Base-by-base conservation (phyloP, 2,113 vertebrate species). In the Pterophyllum scalare region DNA sequence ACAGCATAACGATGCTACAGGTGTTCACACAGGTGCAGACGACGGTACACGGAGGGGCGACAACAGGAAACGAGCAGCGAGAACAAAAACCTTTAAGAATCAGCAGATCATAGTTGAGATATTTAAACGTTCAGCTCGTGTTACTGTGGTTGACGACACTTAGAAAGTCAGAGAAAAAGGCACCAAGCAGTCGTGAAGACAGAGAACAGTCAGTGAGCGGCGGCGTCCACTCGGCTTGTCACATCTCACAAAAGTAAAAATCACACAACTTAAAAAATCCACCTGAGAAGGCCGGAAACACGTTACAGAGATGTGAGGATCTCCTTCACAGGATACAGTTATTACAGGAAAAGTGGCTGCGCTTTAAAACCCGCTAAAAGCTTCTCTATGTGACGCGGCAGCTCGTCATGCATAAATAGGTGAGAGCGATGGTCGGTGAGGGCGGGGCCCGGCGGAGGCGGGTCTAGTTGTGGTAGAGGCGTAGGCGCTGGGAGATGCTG, bases 401-500 rank as follows among this genome's bases (percentile, higher is more conserved):
- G 57, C 6, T 22, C 22, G 78, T 35, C 90, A 89, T 93, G 92
- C 83, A 88, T 59, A 72, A 75, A 61, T 79, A 75, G n/a, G 59
- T 38, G 59, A n/a, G 24, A 20, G 60, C n/a, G 28, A 78, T 7
- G 5, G 74, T 24, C 4, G 2, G 31, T 54, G 59, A 22, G 15
- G 59, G n/a, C 5, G 10, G 4, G 28, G 7, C 26, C 14, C 15
- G 24, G 24, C 1, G 12, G n/a, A 9, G 0, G 28, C 1, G 6
- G 11, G 38, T 80, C 89, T 92, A 96, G 87, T 77, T 81, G 43
- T 93, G 95, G 94, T 97, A 99, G 92, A 99, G 93, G 59, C 97
- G 97, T 38, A 99, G 77, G 28, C 95, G 94, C 93, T 98, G 98
- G 0, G 91, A 7, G 59, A 98, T 94, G 75, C 87, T 90, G 87